Evolutionary conservation across 2,888 invertebrate genomes (phyloP), one percentile per base, ranked within the genome.

Genomic region (Latrodectus hesperus): DNA sequence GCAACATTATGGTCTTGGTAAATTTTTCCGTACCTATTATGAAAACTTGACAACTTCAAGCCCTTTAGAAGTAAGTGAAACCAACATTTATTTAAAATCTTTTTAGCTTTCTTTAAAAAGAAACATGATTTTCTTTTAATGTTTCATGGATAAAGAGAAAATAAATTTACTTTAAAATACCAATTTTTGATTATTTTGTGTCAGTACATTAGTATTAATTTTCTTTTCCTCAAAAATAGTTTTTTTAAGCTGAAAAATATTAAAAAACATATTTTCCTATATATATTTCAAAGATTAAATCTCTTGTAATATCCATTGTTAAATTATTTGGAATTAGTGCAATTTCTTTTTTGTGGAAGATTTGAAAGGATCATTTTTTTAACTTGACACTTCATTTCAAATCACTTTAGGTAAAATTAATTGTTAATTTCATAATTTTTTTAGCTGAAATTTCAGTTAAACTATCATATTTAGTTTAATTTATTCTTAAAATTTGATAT

Each of bases 1-100:
- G 38, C 88, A 89, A 38, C 89, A 89, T 9, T 89, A 85, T 78
- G 78, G 60, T 14, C 51, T 89, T 26, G 89, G 89, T 68, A 88
- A 84, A 78, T 84, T 64, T 79, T 76, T 89, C 10, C 77, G 75
- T 2, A 26, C 49, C 1, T 71, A 70, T 17, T 89, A 89, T 73
- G 52, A 68, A 72, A 72, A 84, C 51, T 89, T 88, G n/a, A 80
- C 74, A 17, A 85, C 84, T 9, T 79, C 80, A 5, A 84, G 79
- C 76, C 89, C 89, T 53, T 38, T 68, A 16, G 89, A 89, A 60
- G 89, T 75, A 78, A 71, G 79, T 65, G 38, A 6, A 6, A 6
- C 6, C 38, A 38, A 38, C 4, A 1, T 4, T 6, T 38, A 38
- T 38, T 38, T 70, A 5, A 68, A 12, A 22, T 22, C 22, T 11